Percentiles rank a stretch among this genome's conserved stretches.
phyloP scores from a whole-genome alignment of 2,113 vertebrate species.

The Calyptomena viridis region DNA sequence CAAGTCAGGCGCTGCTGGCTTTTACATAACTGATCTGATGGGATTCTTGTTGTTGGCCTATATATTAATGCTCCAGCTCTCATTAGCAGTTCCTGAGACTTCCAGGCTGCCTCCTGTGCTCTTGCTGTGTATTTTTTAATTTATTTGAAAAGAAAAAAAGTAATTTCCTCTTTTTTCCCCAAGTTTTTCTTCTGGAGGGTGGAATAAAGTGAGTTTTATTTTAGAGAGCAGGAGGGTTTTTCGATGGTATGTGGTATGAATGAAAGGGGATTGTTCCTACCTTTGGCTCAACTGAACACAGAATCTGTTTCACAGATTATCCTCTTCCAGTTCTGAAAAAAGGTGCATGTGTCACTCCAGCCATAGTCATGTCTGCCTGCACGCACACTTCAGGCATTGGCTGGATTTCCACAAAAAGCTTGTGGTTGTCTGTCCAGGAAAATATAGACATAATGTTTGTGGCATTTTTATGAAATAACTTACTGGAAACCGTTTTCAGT shows the following conservation, averaged over 20 bases:
- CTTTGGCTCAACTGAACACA: background rate
- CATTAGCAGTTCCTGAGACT: background rate
- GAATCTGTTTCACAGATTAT: background rate
- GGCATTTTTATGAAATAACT: background rate
- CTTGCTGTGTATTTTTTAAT: background rate
- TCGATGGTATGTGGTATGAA: background rate
- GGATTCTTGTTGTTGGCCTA: background rate
- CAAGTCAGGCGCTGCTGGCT: background rate
- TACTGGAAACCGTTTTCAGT: background rate
- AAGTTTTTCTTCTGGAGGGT: background rate
- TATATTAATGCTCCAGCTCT: background rate
- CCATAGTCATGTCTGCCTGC: background rate
- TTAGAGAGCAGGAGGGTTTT: background rate
- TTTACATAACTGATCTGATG: conserved; percentile 1
- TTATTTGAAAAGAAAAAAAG: background rate
- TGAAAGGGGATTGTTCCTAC: background rate
- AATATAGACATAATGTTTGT: background rate
- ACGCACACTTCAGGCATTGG: background rate
- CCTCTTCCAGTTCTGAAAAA: background rate
- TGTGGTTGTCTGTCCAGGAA: background rate
- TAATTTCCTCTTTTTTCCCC: background rate
- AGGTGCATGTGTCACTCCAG: background rate
- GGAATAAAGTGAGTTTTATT: background rate
- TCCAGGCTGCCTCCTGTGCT: background rate
- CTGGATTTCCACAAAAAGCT: background rate